Evolutionary conservation across 2,888 invertebrate species (phyloP).

Genomic region (Polydrusus tereticollis): DNA sequence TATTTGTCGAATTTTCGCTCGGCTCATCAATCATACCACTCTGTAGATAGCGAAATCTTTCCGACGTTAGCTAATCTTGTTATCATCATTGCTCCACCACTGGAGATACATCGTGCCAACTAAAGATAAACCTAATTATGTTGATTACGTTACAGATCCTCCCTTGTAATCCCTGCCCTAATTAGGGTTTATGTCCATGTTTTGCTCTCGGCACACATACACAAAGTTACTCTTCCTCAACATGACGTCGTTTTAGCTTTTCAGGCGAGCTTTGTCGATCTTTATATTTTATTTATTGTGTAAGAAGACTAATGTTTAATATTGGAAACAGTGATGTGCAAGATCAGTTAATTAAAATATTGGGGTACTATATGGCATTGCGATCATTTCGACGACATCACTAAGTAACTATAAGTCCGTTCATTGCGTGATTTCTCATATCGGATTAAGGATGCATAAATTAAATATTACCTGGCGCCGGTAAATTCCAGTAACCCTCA

Average conservation of each 20-base stretch:
- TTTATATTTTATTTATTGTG: neutral
- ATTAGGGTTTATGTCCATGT: conserved; percentile 26
- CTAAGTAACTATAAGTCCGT: too few relatives aligned
- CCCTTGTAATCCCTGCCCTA: conserved; percentile 24
- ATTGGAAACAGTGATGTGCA: too few relatives aligned
- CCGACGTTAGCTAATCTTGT: neutral
- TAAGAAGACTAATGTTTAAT: neutral
- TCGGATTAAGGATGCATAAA: too few relatives aligned
- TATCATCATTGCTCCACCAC: conserved; percentile 3
- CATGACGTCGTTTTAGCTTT: neutral
- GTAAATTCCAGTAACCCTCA: too few relatives aligned
- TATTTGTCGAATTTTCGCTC: too few relatives aligned
- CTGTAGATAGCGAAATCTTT: neutral
- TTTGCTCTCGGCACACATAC: conserved; percentile 14
- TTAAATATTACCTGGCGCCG: too few relatives aligned
- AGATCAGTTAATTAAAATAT: too few relatives aligned
- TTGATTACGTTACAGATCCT: conserved; percentile 25
- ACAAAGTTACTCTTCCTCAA: conserved; percentile 8
- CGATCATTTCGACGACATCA: too few relatives aligned
- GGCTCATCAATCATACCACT: neutral
- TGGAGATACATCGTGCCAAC: conserved; percentile 18
- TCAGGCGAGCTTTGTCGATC: neutral
- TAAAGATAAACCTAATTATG: conserved; percentile 27
- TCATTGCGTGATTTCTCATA: too few relatives aligned
- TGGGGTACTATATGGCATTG: too few relatives aligned